These are phyloP conservation scores for Thaleichthys pacificus DNA, from an alignment of 2,797 vertebrate species.

Conservation along the genomic window DNA sequence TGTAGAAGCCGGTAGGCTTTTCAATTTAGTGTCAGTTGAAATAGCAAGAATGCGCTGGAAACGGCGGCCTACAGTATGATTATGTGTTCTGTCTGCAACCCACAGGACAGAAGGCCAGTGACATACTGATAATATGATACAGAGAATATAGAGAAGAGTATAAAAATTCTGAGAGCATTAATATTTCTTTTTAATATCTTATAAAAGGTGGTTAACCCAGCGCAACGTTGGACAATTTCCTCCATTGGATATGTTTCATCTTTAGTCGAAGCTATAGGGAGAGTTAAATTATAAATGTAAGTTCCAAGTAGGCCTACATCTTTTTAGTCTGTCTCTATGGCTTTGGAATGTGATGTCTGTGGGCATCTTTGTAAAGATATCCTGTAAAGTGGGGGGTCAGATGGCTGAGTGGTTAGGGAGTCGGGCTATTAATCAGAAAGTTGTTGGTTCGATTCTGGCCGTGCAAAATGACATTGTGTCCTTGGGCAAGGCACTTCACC, in stretches of 20 bases:
- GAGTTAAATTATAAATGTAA: not conserved
- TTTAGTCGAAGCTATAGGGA: not conserved
- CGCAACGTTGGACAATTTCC: not conserved
- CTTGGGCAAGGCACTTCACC: too few species aligned
- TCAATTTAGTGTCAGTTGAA: too few species aligned
- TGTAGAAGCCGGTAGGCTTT: too few species aligned
- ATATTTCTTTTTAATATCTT: not conserved
- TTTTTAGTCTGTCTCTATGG: conserved; percentile 6
- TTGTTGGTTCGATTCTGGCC: too few species aligned
- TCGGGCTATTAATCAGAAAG: too few species aligned
- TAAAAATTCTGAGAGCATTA: not conserved
- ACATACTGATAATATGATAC: too few species aligned
- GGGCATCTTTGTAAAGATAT: conserved; percentile 10
- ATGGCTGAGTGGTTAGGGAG: too few species aligned
- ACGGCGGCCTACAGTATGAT: too few species aligned
- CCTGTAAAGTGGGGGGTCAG: conserved; percentile 1
- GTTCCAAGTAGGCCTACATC: not conserved
- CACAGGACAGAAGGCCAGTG: too few species aligned
- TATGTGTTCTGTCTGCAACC: too few species aligned
- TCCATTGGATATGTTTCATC: not conserved
- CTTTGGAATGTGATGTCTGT: conserved; percentile 12
- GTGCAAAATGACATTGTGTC: too few species aligned
- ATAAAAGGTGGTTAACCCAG: conserved; percentile 11
- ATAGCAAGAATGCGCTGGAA: too few species aligned
- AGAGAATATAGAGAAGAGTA: not conserved